phyloP scores from a whole-genome alignment of 92 coral and sea anemone species.

The Umimayanthus chanpuru region DNA sequence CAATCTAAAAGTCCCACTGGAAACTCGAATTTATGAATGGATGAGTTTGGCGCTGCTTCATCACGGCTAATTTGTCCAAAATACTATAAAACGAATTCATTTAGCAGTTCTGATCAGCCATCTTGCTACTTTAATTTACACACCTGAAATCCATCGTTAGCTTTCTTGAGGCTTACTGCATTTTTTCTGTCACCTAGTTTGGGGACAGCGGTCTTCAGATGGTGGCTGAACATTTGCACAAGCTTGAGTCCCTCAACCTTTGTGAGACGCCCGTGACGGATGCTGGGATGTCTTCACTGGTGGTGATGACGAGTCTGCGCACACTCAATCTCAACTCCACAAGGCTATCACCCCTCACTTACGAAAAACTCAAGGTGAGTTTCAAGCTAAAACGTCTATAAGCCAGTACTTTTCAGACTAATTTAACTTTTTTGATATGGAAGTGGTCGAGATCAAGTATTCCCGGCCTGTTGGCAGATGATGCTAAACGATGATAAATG shows the following conservation, averaged over 20 bases:
- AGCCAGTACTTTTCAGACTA: background rate
- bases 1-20: no score
- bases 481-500: no score
- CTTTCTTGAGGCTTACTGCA: background rate
- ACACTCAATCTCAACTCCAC: constrained; percentile 93
- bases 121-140: no score
- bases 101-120: no score
- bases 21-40: no score
- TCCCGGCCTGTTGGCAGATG: no score
- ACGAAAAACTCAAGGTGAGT: constrained; percentile 88
- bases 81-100: no score
- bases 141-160: no score
- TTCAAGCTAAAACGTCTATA: background rate
- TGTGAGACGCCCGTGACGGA: constrained; percentile 99
- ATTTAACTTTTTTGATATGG: background rate
- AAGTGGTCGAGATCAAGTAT: no score
- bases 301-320: constrained; percentile 91
- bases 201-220: constrained; percentile 94
- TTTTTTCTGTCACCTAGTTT: constrained; percentile 62
- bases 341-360: constrained; percentile 86
- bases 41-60: no score
- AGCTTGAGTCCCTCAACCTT: constrained; percentile 90
- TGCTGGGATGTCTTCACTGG: constrained; percentile 87
- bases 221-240: constrained; percentile 96
- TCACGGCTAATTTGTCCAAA: no score